Conservation (phyloP, 2,888 invertebrate species). For the Plutella xylostella region DNA sequence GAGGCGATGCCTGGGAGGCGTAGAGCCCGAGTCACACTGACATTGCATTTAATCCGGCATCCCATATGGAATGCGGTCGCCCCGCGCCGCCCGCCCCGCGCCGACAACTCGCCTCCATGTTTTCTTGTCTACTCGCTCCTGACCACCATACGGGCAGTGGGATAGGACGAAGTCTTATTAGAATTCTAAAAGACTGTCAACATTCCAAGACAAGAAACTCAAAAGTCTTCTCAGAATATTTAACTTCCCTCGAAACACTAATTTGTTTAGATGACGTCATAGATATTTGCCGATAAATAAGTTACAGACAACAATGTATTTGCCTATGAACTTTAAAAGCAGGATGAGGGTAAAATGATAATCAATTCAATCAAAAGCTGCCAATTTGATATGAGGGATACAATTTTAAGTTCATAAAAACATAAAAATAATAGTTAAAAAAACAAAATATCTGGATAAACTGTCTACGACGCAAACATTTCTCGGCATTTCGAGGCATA, state of each 20-base stretch:
- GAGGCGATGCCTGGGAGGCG: not conserved
- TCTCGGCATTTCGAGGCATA: not conserved
- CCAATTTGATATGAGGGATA: no score
- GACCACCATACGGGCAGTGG: slow-evolving; percentile 59
- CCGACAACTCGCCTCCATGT: slow-evolving; percentile 49
- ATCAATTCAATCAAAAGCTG: no score
- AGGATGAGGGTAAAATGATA: no score
- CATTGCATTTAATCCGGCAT: slow-evolving; percentile 67
- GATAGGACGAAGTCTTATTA: slow-evolving; percentile 50
- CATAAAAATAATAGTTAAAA: no score
- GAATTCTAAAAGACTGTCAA: slow-evolving; percentile 31
- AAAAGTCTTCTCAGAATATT: not conserved
- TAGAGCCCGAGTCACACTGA: slow-evolving; percentile 53
- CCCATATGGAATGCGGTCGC: slow-evolving; percentile 67
- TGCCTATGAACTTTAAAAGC: no score
- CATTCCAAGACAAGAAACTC: slow-evolving; percentile 2
- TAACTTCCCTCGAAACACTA: not conserved
- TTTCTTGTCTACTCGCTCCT: slow-evolving; percentile 57
- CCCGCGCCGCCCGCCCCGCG: slow-evolving; percentile 32
- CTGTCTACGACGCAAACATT: no score
- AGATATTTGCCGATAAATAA: slow-evolving; percentile 13
- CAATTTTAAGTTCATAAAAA: no score
- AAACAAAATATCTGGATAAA: no score
- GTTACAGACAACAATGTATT: not conserved
- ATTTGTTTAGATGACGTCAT: slow-evolving; percentile 33